phyloP scores from a whole-genome alignment of 23 tunicate genomes.

The Styela plicata region DNA sequence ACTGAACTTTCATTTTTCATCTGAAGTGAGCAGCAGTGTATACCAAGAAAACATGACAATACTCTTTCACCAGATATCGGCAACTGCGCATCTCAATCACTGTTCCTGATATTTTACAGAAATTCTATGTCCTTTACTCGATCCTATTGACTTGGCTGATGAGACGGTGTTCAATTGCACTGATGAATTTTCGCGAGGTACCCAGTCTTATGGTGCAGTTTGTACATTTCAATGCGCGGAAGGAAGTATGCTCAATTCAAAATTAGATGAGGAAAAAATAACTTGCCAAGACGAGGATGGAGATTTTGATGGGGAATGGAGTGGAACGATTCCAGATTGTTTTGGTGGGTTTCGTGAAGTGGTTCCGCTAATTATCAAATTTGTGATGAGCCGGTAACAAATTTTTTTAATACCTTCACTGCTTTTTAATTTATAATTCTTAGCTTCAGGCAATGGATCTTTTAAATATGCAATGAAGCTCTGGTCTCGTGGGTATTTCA shows the following conservation, averaged over 20 bases:
- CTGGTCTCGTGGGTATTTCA: too few relatives aligned
- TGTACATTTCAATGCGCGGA: background rate
- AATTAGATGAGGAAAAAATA: background rate
- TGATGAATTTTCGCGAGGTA: background rate
- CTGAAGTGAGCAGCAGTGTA: too few relatives aligned
- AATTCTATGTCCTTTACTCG: background rate
- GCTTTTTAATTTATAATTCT: too few relatives aligned
- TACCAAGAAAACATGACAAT: too few relatives aligned
- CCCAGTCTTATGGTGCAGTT: background rate
- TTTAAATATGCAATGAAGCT: too few relatives aligned
- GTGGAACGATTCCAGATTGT: constrained; percentile 9
- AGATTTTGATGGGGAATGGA: constrained; percentile 16
- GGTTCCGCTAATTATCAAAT: too few relatives aligned
- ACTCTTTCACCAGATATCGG: too few relatives aligned
- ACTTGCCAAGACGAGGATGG: constrained; percentile 14
- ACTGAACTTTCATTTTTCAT: too few relatives aligned
- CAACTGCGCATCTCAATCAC: too few relatives aligned
- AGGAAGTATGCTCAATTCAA: background rate
- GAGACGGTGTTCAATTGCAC: background rate
- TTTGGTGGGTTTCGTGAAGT: background rate
- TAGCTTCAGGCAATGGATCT: too few relatives aligned
- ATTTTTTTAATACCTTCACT: too few relatives aligned
- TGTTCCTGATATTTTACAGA: background rate
- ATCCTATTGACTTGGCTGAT: background rate
- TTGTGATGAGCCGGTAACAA: too few relatives aligned